These are phyloP conservation scores for Psix sp. DNA, from an alignment of 1,140 invertebrate species.

Conservation along the genomic window DNA sequence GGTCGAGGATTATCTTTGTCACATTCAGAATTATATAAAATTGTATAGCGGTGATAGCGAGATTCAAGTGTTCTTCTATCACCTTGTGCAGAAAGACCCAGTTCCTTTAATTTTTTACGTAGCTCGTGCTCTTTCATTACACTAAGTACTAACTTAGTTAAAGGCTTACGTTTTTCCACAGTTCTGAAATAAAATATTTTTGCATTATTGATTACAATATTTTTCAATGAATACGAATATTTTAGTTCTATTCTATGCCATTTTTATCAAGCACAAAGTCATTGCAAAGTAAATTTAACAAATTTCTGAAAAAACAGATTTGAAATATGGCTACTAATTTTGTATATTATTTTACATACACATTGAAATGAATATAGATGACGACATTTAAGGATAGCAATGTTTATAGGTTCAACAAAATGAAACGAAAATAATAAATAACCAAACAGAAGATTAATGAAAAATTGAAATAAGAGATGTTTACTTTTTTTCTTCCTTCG, in stretches of 20 bases:
- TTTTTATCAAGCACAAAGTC: no score
- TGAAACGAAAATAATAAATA: background rate
- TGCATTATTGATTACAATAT: no score
- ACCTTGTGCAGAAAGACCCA: constrained; percentile 75
- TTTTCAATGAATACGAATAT: no score
- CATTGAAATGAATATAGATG: background rate
- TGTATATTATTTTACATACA: no score
- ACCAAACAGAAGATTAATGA: background rate
- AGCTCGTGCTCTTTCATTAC: constrained; percentile 79
- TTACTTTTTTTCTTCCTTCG: constrained; percentile 19
- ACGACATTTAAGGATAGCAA: no score
- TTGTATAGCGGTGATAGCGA: constrained; percentile 74
- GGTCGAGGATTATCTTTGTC: constrained; percentile 74
- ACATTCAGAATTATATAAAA: constrained; percentile 77
- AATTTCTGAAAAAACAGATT: no score
- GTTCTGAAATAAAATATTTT: constrained; percentile 58
- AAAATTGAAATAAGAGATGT: constrained; percentile 8
- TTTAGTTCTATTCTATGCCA: no score
- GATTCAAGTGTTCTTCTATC: constrained; percentile 74
- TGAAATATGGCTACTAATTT: no score
- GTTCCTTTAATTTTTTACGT: constrained; percentile 76
- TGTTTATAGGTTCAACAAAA: background rate
- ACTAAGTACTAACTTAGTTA: constrained; percentile 79
- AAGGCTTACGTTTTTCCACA: constrained; percentile 66
- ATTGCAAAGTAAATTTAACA: no score